Evolutionary conservation across 2,888 invertebrate species (phyloP).

Genomic region (Argyra leucocephala): DNA sequence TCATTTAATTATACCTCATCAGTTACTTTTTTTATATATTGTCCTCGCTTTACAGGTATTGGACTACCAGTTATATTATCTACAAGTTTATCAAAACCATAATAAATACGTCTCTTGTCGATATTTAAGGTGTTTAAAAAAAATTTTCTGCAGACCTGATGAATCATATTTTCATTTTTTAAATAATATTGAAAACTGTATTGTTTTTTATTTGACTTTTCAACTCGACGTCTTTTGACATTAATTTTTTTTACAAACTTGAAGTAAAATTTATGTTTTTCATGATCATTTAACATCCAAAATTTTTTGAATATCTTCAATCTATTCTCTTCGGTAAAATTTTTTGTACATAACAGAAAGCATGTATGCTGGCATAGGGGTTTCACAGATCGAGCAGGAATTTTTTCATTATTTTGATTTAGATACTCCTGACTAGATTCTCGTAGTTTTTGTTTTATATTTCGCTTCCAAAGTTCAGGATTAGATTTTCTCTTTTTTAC

Average conservation of each 20-base stretch:
- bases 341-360: background rate
- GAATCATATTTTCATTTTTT: background rate
- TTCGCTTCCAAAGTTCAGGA: background rate
- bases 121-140: constrained; percentile 1
- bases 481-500: background rate
- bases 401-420: constrained; percentile 10
- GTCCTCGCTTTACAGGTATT: background rate
- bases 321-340: background rate
- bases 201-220: background rate
- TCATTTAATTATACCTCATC: background rate
- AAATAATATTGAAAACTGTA: constrained; percentile 9
- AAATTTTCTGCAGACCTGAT: background rate
- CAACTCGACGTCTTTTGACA: background rate
- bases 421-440: constrained; percentile 13
- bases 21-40: background rate
- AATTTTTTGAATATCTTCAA: background rate
- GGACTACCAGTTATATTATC: background rate
- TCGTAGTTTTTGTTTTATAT: background rate
- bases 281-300: constrained; percentile 7
- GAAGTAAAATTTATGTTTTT: background rate
- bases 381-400: background rate
- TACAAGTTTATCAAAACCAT: background rate
- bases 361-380: background rate
- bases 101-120: constrained; percentile 5
- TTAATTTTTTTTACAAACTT: background rate